A percentile compares a stretch with the other conserved stretches of the same genome.
Conservation (phyloP, 2,113 vertebrate genomes). For the Lates calcarifer region DNA sequence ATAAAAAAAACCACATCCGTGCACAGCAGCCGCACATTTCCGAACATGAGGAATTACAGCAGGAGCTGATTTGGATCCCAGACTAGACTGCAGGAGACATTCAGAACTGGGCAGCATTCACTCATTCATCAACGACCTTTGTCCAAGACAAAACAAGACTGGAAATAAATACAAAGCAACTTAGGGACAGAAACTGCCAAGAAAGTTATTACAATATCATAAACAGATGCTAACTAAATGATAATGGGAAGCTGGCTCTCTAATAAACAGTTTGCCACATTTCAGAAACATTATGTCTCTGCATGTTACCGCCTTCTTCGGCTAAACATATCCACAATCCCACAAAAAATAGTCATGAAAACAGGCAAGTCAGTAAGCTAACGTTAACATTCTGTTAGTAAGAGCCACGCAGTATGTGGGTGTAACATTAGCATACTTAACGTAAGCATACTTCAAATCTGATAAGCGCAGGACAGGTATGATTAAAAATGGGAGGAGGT, state of each 20-base stretch:
- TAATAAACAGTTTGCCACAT: too few species aligned
- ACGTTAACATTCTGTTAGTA: neutral
- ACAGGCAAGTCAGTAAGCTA: neutral
- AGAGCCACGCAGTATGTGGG: neutral
- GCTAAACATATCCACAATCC: neutral
- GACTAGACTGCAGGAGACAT: constrained; percentile 11
- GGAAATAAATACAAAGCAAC: neutral
- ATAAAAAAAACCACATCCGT: constrained; percentile 67
- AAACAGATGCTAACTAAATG: too few species aligned
- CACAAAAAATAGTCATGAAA: neutral
- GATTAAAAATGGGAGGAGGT: neutral
- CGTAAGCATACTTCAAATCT: neutral
- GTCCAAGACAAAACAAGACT: neutral
- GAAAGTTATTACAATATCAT: too few species aligned
- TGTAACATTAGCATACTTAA: too few species aligned
- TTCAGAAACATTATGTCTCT: too few species aligned
- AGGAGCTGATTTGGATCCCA: constrained; percentile 24
- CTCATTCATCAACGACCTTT: neutral
- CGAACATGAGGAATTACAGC: constrained; percentile 34
- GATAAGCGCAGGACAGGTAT: neutral
- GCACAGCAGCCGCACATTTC: constrained; percentile 60
- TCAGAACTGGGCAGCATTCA: neutral
- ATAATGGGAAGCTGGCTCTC: too few species aligned
- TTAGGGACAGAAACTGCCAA: neutral
- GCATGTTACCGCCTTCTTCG: too few species aligned